A percentile compares a stretch with the other conserved stretches of the same genome.
Conservation (phyloP, 2,113 vertebrate genomes). For the Pardalotus punctatus region DNA sequence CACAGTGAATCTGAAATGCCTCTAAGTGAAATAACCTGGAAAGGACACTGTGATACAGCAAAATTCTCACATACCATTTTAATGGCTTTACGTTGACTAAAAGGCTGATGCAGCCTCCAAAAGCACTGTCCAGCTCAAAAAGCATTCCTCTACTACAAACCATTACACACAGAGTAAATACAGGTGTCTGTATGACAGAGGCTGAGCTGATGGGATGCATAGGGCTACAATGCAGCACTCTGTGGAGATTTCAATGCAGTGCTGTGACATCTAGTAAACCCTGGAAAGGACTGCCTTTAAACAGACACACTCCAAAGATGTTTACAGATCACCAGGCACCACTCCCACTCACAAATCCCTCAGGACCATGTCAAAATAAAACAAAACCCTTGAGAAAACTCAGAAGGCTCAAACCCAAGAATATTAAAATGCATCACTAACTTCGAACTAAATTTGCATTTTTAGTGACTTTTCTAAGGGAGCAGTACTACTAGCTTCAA, state of each 20-base stretch:
- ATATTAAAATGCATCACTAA: neutral
- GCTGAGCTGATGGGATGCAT: neutral
- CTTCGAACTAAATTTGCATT: neutral
- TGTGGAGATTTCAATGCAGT: neutral
- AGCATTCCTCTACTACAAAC: neutral
- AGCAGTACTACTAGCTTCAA: neutral
- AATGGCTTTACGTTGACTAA: neutral
- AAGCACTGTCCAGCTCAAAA: neutral
- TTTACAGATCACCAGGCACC: neutral
- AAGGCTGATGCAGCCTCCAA: neutral
- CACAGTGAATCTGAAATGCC: neutral
- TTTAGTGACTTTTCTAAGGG: neutral
- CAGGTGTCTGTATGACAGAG: neutral
- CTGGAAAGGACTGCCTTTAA: neutral
- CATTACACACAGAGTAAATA: neutral
- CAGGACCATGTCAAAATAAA: neutral
- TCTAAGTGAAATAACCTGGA: neutral
- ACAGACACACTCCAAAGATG: neutral
- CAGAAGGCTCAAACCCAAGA: neutral
- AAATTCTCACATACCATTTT: neutral
- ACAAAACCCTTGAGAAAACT: neutral
- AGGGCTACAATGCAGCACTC: neutral
- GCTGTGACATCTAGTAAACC: neutral
- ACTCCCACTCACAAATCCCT: neutral
- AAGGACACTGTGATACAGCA: neutral